Conservation (phyloP, 2,113 vertebrate genomes). For the Zonotrichia leucophrys region DNA sequence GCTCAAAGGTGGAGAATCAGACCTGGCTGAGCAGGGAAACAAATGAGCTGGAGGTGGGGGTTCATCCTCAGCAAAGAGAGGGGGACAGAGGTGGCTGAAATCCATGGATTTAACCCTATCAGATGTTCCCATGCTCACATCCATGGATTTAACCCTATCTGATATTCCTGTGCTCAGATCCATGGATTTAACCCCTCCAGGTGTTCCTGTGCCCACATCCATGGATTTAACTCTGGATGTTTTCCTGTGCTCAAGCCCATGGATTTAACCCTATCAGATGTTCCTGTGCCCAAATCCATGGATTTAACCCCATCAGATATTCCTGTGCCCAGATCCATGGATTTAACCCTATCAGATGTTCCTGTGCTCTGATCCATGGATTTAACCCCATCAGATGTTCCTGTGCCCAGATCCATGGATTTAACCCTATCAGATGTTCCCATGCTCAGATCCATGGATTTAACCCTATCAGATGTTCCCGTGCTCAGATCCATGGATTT, state of each 20-base stretch:
- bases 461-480: not conserved
- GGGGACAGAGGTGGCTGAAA: not conserved
- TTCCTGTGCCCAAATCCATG: not conserved
- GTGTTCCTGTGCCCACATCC: not conserved
- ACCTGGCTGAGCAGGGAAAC: not conserved
- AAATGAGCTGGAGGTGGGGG: accelerated
- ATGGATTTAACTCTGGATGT: not conserved
- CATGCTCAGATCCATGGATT: not conserved
- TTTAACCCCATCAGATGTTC: not conserved
- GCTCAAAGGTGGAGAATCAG: not conserved
- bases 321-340: not conserved
- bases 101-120: not conserved
- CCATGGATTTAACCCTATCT: accelerated
- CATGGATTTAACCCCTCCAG: too few species aligned
- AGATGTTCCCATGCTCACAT: not conserved
- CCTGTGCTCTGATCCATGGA: not conserved
- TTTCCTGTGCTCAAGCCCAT: not conserved
- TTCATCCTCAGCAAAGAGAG: not conserved
- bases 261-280: not conserved
- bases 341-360: not conserved
- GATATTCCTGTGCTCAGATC: too few species aligned
- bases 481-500: not conserved
- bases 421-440: not conserved
- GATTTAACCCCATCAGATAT: not conserved
- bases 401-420: not conserved